Evolutionary conservation across 2,888 invertebrate species (phyloP).

Genomic region (Taphrorychus bicolor): DNA sequence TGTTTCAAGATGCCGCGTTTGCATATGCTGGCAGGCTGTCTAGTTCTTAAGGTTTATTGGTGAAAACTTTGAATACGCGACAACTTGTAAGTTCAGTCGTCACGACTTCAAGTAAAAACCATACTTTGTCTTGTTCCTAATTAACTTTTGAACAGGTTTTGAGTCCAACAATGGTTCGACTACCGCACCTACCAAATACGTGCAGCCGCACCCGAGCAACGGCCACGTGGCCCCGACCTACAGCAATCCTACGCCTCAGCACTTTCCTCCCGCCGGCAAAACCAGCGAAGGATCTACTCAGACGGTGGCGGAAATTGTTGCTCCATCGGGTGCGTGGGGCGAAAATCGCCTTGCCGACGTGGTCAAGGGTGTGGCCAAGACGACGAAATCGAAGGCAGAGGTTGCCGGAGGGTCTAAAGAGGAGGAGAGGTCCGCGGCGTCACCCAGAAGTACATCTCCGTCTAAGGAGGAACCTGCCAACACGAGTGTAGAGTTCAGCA

Average conservation of each 20-base stretch:
- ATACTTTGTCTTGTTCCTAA: too few species aligned
- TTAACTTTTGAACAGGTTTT: conserved; percentile 24
- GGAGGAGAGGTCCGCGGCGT: conserved; percentile 50
- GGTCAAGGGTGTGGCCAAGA: conserved; percentile 75
- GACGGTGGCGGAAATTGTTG: conserved; percentile 23
- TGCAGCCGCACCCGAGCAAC: conserved; percentile 20
- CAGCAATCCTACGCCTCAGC: conserved; percentile 10
- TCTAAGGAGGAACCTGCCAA: conserved; percentile 49
- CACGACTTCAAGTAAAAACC: too few species aligned
- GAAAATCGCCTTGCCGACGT: conserved; percentile 78
- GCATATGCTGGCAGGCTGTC: too few species aligned
- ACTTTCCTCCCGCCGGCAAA: conserved; percentile 18
- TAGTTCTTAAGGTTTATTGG: too few species aligned
- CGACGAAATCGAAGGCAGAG: conserved; percentile 59
- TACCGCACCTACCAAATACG: conserved; percentile 16
- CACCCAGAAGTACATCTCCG: conserved; percentile 55
- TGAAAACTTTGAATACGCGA: too few species aligned
- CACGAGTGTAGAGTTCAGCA: conserved; percentile 54
- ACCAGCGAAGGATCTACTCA: conserved; percentile 33
- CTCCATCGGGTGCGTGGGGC: conserved; percentile 55
- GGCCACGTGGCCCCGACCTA: conserved; percentile 12
- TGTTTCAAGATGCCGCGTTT: too few species aligned
- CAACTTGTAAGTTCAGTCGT: too few species aligned
- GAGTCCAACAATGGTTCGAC: conserved; percentile 23
- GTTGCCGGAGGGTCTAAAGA: too few species aligned